Base-by-base conservation (phyloP, 2,888 invertebrate genomes). In the Macrophya annulata region DNA sequence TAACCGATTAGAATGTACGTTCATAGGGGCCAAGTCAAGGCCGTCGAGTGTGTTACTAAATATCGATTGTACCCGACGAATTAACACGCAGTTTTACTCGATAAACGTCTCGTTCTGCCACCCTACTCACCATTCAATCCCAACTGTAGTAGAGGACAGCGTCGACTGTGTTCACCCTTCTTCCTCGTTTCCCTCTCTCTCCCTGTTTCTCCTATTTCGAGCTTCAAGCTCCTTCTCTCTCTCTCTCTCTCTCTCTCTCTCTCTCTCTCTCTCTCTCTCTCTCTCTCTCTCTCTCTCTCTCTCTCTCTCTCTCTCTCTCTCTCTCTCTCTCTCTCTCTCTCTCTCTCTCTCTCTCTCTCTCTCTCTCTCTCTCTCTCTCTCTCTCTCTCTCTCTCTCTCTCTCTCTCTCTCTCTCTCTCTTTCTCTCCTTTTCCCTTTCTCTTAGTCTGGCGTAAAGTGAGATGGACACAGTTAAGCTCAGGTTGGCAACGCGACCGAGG, bases 381-480 rank as follows among this genome's bases (percentile, higher is more conserved):
- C 48, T 74, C 84, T 84, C 62, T 86, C 84, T 79, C 85, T 83
- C 45, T 31, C 31, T 31, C 59, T 10, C 55, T n/a, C 62, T 62
- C 62, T 5, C 10, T 25, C 6, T 25, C 21, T 71, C 43, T 43
- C 17, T 76, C 21, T 51, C 76, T 51, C 51, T 43, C 21, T 84
- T 85, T 85, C 74, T 86, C 85, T 72, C 85, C 83, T 65, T 48
- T 10, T 55, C 31, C 43, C 40, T 81, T 62, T 62, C 81, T 65
- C 37, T 5, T 74, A 81, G 85, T 21, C 85, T 65, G 45, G 83
- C 85, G 86, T 87, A 87, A 86, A 87, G 87, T 86, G 86, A 86
- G 88, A 88, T 87, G 87, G 88, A 89, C 89, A 89, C 89, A 89
- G 90, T 90, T 90, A 90, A 91, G 90, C 90, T 90, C 88, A 87